phyloP scores from a whole-genome alignment of 1,140 invertebrate genomes.

The Magallana gigas region DNA sequence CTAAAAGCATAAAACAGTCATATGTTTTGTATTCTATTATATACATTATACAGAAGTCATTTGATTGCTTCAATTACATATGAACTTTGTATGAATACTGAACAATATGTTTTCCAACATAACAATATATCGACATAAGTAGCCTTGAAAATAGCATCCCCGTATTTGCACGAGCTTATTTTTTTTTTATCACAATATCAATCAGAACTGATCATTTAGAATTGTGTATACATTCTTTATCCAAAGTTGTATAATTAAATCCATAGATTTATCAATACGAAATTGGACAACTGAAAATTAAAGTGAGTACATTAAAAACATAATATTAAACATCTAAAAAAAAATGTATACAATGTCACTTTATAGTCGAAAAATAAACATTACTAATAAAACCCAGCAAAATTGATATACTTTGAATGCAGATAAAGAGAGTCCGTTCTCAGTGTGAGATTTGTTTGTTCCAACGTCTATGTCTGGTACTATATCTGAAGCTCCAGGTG shows the following conservation, averaged over 20 bases:
- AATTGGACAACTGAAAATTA: neutral
- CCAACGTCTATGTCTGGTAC: neutral
- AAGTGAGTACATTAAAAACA: neutral
- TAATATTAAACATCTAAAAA: neutral
- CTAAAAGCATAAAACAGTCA: conserved; percentile 19
- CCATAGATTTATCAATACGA: neutral
- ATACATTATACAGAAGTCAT: neutral
- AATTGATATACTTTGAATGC: neutral
- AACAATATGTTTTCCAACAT: no score
- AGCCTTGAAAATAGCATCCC: no score
- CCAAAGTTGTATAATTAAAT: neutral
- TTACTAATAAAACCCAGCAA: neutral
- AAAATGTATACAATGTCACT: neutral
- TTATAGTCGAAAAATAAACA: neutral
- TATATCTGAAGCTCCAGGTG: conserved; percentile 1
- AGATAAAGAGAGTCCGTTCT: neutral
- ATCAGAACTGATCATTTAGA: neutral
- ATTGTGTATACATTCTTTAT: neutral
- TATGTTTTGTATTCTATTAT: neutral
- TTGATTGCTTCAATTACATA: no score
- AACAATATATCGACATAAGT: no score
- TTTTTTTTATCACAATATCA: no score
- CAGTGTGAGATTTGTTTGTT: neutral
- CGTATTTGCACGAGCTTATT: no score
- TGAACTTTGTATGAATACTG: no score